Conservation (phyloP, 2,113 vertebrate species). For the Corythornis cristatus region DNA sequence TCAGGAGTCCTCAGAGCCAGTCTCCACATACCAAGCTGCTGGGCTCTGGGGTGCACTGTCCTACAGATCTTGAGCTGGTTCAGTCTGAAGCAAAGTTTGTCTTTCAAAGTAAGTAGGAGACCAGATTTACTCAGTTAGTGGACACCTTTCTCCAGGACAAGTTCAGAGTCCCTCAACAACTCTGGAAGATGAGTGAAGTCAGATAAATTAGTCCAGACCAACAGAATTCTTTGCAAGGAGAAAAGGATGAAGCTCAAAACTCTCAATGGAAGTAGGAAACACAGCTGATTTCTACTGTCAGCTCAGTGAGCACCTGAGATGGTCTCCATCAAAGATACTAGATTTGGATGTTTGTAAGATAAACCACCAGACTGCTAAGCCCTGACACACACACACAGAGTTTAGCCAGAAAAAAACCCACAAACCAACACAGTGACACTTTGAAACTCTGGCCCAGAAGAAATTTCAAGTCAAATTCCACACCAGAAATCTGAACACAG, state of each 20-base stretch:
- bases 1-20: neutral
- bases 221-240: neutral
- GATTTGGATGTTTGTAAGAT: neutral
- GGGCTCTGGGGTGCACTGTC: accelerated
- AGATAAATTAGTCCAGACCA: neutral
- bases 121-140: neutral
- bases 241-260: neutral
- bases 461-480: neutral
- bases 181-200: neutral
- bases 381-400: neutral
- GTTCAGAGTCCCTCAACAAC: neutral
- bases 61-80: neutral
- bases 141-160: neutral
- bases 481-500: neutral
- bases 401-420: neutral
- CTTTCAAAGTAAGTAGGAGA: neutral
- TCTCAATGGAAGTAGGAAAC: neutral
- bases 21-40: neutral
- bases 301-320: neutral
- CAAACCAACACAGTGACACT: neutral
- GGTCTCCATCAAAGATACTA: neutral
- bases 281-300: neutral
- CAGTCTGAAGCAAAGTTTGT: neutral
- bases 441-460: neutral
- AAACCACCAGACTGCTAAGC: neutral